Evolutionary conservation across 2,888 invertebrate species (phyloP).

Genomic region (Aelia acuminata): DNA sequence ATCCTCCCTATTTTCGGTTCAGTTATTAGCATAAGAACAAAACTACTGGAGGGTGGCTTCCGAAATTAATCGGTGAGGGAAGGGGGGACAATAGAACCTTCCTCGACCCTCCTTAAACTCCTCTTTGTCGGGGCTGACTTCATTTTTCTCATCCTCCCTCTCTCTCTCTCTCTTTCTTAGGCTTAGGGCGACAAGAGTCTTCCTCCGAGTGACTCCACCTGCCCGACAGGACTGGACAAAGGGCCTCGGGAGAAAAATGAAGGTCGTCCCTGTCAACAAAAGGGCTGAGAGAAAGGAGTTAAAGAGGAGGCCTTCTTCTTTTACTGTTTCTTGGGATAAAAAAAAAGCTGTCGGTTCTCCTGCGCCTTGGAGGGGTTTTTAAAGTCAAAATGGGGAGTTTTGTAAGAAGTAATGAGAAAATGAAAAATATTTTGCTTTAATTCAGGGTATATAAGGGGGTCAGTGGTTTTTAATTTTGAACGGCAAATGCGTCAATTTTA

Average conservation of each 20-base stretch:
- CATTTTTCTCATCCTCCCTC: constrained; percentile 9
- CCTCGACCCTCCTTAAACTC: not conserved
- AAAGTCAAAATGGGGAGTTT: not conserved
- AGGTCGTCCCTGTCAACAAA: not conserved
- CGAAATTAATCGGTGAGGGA: not conserved
- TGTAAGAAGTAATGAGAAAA: not conserved
- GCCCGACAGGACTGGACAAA: not conserved
- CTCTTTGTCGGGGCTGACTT: not conserved
- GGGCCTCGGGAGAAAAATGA: not conserved
- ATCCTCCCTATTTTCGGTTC: too few species aligned
- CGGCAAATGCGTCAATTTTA: too few species aligned
- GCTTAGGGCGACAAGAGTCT: not conserved
- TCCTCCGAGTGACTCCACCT: not conserved
- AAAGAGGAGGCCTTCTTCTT: not conserved
- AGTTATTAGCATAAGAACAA: not conserved
- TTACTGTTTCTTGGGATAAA: not conserved
- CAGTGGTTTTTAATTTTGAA: too few species aligned
- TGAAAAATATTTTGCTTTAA: too few species aligned
- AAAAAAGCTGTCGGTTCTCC: not conserved
- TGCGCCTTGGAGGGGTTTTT: not conserved
- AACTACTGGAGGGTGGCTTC: not conserved
- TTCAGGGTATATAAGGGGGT: too few species aligned
- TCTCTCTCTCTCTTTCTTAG: not conserved
- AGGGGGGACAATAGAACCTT: not conserved
- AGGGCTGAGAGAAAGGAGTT: not conserved